Percentiles rank a stretch among this genome's conserved stretches.
Evolutionary conservation across 2,797 vertebrate genomes (phyloP).

Genomic region (Brachyalestes nurse): DNA sequence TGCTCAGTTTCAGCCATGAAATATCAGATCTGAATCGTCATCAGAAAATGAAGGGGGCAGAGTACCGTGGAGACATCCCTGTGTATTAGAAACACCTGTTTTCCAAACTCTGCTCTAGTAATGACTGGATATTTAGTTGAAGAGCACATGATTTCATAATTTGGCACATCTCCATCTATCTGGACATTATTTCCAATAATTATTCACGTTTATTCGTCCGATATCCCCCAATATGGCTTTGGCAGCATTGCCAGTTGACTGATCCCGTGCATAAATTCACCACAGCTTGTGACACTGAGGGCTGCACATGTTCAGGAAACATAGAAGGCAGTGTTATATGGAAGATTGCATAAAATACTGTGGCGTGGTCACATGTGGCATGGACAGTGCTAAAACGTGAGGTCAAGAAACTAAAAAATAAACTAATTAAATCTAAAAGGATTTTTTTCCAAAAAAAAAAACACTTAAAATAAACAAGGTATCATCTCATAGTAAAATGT

Average conservation of each 20-base stretch:
- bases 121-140: constrained; percentile 71
- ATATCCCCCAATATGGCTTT: constrained; percentile 56
- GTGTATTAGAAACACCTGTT: constrained; percentile 84
- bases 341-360: constrained; percentile 8
- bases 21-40: constrained; percentile 81
- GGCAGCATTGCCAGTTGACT: constrained; percentile 54
- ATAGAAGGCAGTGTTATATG: constrained; percentile 27
- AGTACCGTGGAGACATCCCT: constrained; percentile 65
- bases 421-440: not conserved
- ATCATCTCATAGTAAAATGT: not conserved
- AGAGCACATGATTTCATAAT: constrained; percentile 78
- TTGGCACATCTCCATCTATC: constrained; percentile 73
- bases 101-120: constrained; percentile 73
- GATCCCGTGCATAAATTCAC: constrained; percentile 55
- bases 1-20: constrained; percentile 70
- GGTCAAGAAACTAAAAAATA: not conserved
- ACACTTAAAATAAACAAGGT: no score
- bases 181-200: constrained; percentile 79
- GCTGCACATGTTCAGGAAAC: constrained; percentile 41
- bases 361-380: constrained; percentile 50
- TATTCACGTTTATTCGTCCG: constrained; percentile 71
- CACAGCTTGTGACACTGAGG: constrained; percentile 32
- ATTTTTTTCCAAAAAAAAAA: not conserved
- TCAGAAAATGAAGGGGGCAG: constrained; percentile 66
- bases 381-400: not conserved